Percentiles rank a stretch among this genome's conserved stretches.
Evolutionary conservation across 1,140 invertebrate genomes (phyloP).

Genomic region (Epicauta chinensis): DNA sequence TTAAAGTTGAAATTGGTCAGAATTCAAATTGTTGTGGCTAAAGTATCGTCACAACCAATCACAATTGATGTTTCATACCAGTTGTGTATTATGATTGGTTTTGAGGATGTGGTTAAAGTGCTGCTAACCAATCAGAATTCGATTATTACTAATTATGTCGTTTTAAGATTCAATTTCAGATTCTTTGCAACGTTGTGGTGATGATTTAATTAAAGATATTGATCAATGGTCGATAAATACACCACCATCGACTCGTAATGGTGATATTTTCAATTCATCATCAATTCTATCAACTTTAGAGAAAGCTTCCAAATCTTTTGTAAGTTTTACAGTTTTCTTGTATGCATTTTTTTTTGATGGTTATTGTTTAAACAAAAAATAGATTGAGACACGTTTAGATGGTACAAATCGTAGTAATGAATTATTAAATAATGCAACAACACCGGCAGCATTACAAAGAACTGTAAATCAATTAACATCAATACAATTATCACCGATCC

Average conservation of each 20-base stretch:
- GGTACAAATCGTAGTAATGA: background rate
- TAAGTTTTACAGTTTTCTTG: slow-evolving; percentile 14
- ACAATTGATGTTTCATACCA: too few species aligned
- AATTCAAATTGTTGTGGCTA: too few species aligned
- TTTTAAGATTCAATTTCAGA: too few species aligned
- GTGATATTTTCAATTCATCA: slow-evolving; percentile 22
- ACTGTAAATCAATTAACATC: background rate
- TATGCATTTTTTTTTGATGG: background rate
- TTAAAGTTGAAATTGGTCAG: too few species aligned
- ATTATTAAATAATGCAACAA: background rate
- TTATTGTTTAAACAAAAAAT: background rate
- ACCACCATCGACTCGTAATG: slow-evolving; percentile 29
- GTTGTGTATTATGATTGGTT: too few species aligned
- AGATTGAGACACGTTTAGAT: slow-evolving; percentile 16
- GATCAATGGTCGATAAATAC: slow-evolving; percentile 28
- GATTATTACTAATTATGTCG: too few species aligned
- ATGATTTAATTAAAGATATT: slow-evolving; percentile 15
- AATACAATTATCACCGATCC: slow-evolving; percentile 6
- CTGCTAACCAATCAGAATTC: too few species aligned
- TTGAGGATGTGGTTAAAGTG: too few species aligned
- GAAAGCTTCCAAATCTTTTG: slow-evolving; percentile 31
- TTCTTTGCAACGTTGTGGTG: too few species aligned
- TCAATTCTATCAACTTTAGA: slow-evolving; percentile 27
- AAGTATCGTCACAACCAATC: too few species aligned
- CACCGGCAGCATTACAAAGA: too few species aligned